These are phyloP conservation scores for Dryocosmus kuriphilus DNA, from an alignment of 2,888 invertebrate species.

Conservation along the genomic window DNA sequence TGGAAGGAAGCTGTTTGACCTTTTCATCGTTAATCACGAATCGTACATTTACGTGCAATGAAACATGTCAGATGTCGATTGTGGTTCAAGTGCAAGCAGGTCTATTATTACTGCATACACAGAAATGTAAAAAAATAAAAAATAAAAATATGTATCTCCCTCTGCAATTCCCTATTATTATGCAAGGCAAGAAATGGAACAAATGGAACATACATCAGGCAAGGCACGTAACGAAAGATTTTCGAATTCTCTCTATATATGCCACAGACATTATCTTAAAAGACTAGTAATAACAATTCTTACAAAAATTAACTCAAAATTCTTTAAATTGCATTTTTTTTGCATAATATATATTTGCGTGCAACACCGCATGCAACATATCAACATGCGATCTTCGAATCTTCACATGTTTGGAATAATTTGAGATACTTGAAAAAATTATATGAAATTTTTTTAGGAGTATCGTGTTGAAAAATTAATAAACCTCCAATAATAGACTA, in stretches of 20 bases:
- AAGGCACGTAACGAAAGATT: neutral
- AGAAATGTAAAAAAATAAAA: neutral
- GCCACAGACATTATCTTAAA: neutral
- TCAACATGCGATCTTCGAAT: constrained; percentile 1
- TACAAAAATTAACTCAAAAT: no score
- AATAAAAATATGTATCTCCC: neutral
- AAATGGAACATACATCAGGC: neutral
- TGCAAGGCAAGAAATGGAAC: constrained; percentile 15
- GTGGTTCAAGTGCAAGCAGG: neutral
- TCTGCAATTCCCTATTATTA: constrained; percentile 6
- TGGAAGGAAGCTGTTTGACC: constrained; percentile 30
- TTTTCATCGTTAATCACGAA: constrained; percentile 28
- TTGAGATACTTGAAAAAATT: neutral
- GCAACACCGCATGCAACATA: neutral
- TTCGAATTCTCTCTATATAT: neutral
- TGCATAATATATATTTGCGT: neutral
- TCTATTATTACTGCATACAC: constrained; percentile 5
- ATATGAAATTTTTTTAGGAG: no score
- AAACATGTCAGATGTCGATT: constrained; percentile 23
- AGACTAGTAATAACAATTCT: neutral
- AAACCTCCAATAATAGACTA: no score
- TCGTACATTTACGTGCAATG: constrained; percentile 31
- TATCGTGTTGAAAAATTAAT: no score
- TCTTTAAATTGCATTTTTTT: neutral
- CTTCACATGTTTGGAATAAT: neutral